Base-by-base conservation (phyloP, 2,888 invertebrate genomes). In the Cyrtodaria siliqua region DNA sequence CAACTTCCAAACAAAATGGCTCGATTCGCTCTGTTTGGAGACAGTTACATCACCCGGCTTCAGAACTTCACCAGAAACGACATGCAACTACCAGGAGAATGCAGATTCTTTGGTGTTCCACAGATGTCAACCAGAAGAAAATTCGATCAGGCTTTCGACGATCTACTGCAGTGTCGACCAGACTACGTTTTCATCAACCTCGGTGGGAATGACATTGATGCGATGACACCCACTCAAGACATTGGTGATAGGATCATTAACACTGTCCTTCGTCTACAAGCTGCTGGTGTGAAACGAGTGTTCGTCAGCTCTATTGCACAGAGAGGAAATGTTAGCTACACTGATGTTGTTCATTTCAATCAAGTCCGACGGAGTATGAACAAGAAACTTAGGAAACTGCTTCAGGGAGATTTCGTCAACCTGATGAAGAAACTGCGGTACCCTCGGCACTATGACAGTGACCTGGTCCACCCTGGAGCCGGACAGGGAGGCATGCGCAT, bases 121-220 rank as follows among this genome's bases (percentile, higher is more conserved):
- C 42, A 42, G 12, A 59, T 59, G 59, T 42, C 44, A 16, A 44
- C 44, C 8, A 3, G 6, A 16, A 6, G n/a, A 6, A 44, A 44
- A 16, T 44, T 16, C 4, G 44, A 44, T 4, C 6, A 6, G 3
- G 44, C 16, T 6, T 9, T 44, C 3, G 9, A 44, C 4, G 8
- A 16, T 6, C 44, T 44, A 6, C 16, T 44, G 44, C n/a, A 44
- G 44, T 44, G 4, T 20, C 4, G 16, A 44, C 44, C 44, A 6
- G 4, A 44, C n/a, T 44, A 20, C 57, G 57, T 59, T 8, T 42
- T 59, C 44, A n/a, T 59, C 14, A 59, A 42, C 20, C n/a, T 59
- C 9, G 57, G 57, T 14, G 57, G 42, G 9, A 59, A 59, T 26
- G 57, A 59, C 40, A 59, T 59, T 40, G 40, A 42, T n/a, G 16